Conservation (phyloP, 2,113 vertebrate species). For the Plectropomus leopardus region DNA sequence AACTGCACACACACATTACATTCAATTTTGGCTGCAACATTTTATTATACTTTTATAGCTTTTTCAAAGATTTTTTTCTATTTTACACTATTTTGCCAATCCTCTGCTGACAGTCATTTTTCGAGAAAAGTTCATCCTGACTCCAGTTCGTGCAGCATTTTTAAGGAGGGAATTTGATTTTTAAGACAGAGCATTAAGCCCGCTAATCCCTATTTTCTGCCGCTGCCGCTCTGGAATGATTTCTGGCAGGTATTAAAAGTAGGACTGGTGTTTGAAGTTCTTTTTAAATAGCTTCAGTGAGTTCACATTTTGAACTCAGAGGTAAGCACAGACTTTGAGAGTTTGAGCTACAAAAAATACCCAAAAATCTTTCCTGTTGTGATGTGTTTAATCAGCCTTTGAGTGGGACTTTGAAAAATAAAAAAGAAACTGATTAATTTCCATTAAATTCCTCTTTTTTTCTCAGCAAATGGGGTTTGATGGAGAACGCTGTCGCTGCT, state of each 20-base stretch:
- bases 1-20: constrained; percentile 10
- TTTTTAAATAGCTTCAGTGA: constrained; percentile 34
- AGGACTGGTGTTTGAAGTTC: constrained; percentile 49
- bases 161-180: constrained; percentile 38
- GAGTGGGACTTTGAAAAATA: constrained; percentile 35
- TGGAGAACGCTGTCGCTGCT: constrained; percentile 18
- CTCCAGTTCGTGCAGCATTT: constrained; percentile 36
- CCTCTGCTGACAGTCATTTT: neutral
- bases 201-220: constrained; percentile 46
- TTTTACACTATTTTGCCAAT: constrained; percentile 15
- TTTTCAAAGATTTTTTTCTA: neutral
- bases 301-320: constrained; percentile 28
- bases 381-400: constrained; percentile 57
- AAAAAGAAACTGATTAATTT: constrained; percentile 58
- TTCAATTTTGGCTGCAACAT: constrained; percentile 9
- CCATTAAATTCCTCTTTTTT: constrained; percentile 58
- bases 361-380: constrained; percentile 36
- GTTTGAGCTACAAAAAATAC: constrained; percentile 40
- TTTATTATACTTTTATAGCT: constrained; percentile 11
- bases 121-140: constrained; percentile 1
- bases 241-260: constrained; percentile 64
- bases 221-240: constrained; percentile 32
- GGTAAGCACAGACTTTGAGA: constrained; percentile 37
- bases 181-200: constrained; percentile 36
- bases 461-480: constrained; percentile 36